These are phyloP conservation scores for Botrylloides violaceus DNA, from an alignment of 23 tunicate genomes.

Conservation along the genomic window DNA sequence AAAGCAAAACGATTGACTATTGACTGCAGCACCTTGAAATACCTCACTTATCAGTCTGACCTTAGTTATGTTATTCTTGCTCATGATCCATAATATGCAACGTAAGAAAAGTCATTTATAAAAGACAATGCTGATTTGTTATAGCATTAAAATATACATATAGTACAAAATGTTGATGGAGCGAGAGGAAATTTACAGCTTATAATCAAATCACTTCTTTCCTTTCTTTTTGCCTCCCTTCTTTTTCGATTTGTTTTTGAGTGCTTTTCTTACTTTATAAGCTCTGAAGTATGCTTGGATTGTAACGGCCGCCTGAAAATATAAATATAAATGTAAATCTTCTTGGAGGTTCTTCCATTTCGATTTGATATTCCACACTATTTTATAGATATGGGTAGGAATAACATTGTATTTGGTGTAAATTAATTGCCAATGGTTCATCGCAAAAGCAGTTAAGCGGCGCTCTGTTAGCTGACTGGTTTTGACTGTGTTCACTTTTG, in stretches of 20 bases:
- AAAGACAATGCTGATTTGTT: too few relatives aligned
- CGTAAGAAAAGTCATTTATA: too few relatives aligned
- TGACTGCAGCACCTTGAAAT: too few relatives aligned
- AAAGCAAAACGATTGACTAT: too few relatives aligned
- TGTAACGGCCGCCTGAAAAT: conserved; percentile 77
- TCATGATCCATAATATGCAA: too few relatives aligned
- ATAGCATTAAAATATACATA: too few relatives aligned
- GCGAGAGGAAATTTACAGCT: background rate
- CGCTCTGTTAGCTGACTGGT: too few relatives aligned
- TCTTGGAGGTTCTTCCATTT: background rate
- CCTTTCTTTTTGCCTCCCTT: conserved; percentile 37
- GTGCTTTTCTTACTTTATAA: conserved; percentile 85
- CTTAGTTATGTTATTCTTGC: too few relatives aligned
- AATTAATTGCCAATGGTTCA: background rate
- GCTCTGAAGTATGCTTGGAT: conserved; percentile 98
- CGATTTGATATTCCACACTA: background rate
- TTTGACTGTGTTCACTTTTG: too few relatives aligned
- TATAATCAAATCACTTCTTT: conserved; percentile 15
- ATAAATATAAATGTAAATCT: conserved; percentile 1
- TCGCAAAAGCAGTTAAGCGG: too few relatives aligned
- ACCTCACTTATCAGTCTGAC: too few relatives aligned
- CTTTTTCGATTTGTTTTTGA: conserved; percentile 76
- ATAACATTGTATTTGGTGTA: background rate
- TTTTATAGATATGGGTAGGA: background rate
- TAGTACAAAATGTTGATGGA: background rate